Evolutionary conservation across 2,797 vertebrate genomes (phyloP).

Genomic region (Sebastes goodei): DNA sequence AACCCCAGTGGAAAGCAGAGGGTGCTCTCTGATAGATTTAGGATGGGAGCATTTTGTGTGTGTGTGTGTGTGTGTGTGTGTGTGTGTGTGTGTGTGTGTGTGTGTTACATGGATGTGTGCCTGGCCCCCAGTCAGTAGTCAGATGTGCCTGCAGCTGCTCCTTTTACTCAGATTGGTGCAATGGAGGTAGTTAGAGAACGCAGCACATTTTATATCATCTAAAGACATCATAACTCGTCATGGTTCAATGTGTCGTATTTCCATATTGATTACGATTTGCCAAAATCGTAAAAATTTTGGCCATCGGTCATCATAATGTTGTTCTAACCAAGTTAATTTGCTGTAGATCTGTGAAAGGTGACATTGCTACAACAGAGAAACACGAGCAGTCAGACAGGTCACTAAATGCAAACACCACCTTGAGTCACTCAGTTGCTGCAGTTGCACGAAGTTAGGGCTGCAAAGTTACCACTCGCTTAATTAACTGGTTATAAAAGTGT

Average conservation of each 20-base stretch:
- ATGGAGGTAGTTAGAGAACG: not conserved
- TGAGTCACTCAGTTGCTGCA: too few species aligned
- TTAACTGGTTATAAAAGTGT: too few species aligned
- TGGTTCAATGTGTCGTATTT: not conserved
- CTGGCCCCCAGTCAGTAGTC: conserved; percentile 45
- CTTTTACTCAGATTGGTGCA: conserved; percentile 47
- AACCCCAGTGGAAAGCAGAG: conserved; percentile 62
- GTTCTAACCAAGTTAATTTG: not conserved
- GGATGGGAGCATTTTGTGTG: conserved; percentile 54
- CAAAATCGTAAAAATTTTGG: not conserved
- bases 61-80: not conserved
- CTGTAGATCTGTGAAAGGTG: too few species aligned
- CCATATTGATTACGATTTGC: too few species aligned
- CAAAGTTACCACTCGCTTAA: not conserved
- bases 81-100: conserved; percentile 2
- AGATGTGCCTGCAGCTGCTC: conserved; percentile 65
- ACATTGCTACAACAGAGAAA: not conserved
- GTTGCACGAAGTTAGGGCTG: too few species aligned
- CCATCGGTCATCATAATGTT: not conserved
- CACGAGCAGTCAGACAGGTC: not conserved
- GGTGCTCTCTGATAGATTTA: conserved; percentile 71
- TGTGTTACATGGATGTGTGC: conserved; percentile 5
- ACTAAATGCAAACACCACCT: too few species aligned
- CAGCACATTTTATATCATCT: not conserved
- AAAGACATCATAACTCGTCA: not conserved